Conservation (phyloP, 2,797 vertebrate species). For the Cirrhinus mrigala region DNA sequence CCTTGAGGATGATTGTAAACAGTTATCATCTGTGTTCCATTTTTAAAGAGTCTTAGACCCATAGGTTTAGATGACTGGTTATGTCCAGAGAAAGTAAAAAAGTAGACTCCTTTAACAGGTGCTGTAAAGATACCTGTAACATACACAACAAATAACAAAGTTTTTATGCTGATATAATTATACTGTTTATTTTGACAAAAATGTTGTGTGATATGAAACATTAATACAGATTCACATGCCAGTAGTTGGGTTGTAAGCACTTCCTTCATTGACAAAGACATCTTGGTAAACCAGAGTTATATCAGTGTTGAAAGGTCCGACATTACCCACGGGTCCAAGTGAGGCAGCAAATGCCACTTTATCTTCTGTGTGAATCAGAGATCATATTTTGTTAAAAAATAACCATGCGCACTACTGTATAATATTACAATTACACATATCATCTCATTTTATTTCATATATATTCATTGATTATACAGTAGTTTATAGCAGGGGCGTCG, state of each 20-base stretch:
- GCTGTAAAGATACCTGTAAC: constrained; percentile 24
- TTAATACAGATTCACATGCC: constrained; percentile 5
- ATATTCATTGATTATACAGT: neutral
- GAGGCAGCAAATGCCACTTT: constrained; percentile 56
- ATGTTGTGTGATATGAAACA: neutral
- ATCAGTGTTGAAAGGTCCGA: constrained; percentile 3
- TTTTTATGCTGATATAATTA: neutral
- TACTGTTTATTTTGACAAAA: neutral
- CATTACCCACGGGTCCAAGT: neutral
- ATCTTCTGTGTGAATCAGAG: neutral
- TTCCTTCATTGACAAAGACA: constrained; percentile 52
- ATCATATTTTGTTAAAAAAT: neutral
- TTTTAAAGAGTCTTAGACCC: constrained; percentile 22
- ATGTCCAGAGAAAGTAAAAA: constrained; percentile 26
- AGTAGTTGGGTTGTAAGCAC: constrained; percentile 56
- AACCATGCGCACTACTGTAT: neutral
- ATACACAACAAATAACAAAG: neutral
- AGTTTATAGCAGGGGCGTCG: too few relatives aligned
- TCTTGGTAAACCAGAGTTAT: constrained; percentile 48
- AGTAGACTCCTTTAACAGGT: constrained; percentile 32
- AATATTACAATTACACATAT: neutral
- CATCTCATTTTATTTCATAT: too few relatives aligned
- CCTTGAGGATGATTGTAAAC: neutral
- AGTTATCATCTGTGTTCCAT: neutral
- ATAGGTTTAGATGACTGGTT: neutral